Percentiles rank a stretch among this genome's conserved stretches.
Evolutionary conservation across 2,113 vertebrate genomes (phyloP).

Genomic region (Toxotes jaculatrix): DNA sequence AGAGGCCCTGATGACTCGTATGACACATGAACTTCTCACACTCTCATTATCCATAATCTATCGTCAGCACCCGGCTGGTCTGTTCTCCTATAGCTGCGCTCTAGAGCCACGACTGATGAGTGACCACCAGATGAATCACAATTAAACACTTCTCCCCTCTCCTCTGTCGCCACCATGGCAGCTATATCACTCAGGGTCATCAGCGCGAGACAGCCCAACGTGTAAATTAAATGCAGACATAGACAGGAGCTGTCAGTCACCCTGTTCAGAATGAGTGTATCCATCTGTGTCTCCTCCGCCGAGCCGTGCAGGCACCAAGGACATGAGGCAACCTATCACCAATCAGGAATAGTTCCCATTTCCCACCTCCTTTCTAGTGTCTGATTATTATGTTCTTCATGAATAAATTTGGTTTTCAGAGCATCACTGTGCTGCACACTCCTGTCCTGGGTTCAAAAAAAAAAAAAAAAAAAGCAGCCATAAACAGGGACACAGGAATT

Average conservation of each 20-base stretch:
- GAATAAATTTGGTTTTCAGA: conserved; percentile 53
- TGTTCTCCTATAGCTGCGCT: conserved; percentile 16
- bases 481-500: conserved; percentile 30
- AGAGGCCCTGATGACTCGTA: conserved; percentile 48
- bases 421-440: not conserved
- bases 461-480: not conserved
- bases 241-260: conserved; percentile 65
- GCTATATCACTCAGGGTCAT: conserved; percentile 36
- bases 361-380: conserved; percentile 30
- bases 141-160: conserved; percentile 50
- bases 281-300: conserved; percentile 37
- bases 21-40: conserved; percentile 62
- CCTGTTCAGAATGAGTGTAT: conserved; percentile 36
- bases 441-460: not conserved
- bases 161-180: not conserved
- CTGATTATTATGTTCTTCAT: conserved; percentile 54
- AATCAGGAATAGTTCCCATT: conserved; percentile 24
- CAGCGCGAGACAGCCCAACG: conserved; percentile 20
- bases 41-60: conserved; percentile 62
- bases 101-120: conserved; percentile 32
- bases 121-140: conserved; percentile 63
- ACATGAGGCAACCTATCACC: conserved; percentile 35
- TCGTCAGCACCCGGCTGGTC: conserved; percentile 37
- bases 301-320: conserved; percentile 28
- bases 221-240: conserved; percentile 62